Base-by-base conservation (phyloP, 2,888 invertebrate genomes). In the Lasioglossum calceatum region DNA sequence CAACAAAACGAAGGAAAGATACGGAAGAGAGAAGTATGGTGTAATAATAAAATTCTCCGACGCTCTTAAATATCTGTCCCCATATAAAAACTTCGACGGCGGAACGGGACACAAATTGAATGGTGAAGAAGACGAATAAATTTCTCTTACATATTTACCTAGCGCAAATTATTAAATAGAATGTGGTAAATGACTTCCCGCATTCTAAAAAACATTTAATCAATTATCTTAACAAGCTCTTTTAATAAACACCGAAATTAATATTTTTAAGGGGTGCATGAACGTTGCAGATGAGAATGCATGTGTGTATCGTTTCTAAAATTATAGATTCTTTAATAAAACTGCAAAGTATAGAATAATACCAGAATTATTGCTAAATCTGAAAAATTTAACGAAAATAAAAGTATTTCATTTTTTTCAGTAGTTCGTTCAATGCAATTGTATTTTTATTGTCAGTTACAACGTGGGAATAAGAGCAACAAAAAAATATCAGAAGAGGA, bases 21-120 rank as follows among this genome's bases (percentile, higher is more conserved):
- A 64, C 16, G 64, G 64, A 5, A 32, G 64, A 32, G 64, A 64
- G 32, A 32, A 27, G 32, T 64, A 64, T 16, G 64, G 7, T 64
- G 64, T 64, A 64, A 64, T 64, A 64, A 32, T 64, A 32, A 64
- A 64, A 64, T 64, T 64, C 64, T 32, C 64, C 32, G 64, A 32
- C 8, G 32, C 16, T 64, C 64, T 64, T 64, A 64, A 19, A 64
- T 64, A 64, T 64, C 16, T 64, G 64, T 32, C 16, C 32, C 32
- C 64, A 5, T 64, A 64, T 0, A 32, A 32, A 64, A 32, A 32
- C 64, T 64, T 64, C 64, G 32, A 32, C 64, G 64, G 7, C 7
- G 32, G 32, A 64, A 19, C 64, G 64, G 64, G 64, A 64, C 32
- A 64, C 32, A 16, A 16, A 64, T 64, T 64, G 32, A 32, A 64